These are phyloP conservation scores for Cyprinella venusta DNA, from an alignment of 2,797 vertebrate genomes.

Conservation along the genomic window DNA sequence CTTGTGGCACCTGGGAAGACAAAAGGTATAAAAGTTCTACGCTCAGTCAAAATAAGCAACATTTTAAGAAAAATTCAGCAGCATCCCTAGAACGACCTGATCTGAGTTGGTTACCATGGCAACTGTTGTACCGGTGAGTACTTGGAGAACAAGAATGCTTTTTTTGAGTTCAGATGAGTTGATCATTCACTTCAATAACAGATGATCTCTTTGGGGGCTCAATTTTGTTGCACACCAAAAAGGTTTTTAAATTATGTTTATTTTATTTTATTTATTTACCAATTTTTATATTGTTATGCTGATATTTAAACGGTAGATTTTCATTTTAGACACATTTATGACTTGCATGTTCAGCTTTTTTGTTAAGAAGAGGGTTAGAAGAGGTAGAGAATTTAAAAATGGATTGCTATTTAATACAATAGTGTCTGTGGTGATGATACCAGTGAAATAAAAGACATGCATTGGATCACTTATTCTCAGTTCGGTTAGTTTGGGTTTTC, in stretches of 20 bases:
- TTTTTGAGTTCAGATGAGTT: neutral
- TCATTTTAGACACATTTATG: neutral
- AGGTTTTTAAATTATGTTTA: neutral
- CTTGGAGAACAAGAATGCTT: neutral
- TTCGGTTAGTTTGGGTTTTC: slow-evolving; percentile 12
- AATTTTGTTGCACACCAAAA: neutral
- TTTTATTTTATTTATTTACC: neutral
- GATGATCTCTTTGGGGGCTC: neutral
- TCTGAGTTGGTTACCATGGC: slow-evolving; percentile 66
- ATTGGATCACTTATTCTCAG: slow-evolving; percentile 2
- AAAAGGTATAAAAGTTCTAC: slow-evolving; percentile 61
- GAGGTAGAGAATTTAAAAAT: neutral
- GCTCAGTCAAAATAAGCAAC: neutral
- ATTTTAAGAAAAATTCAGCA: neutral
- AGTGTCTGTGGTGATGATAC: neutral
- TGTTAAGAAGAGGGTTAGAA: neutral
- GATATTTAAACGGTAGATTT: neutral
- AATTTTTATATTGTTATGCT: neutral
- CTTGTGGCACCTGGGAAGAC: slow-evolving; percentile 21
- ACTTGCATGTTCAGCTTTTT: neutral
- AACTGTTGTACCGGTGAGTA: slow-evolving; percentile 77
- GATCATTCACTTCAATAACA: neutral
- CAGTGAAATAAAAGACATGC: slow-evolving; percentile 15
- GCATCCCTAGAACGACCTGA: slow-evolving; percentile 24
- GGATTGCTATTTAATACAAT: neutral